phyloP scores from a whole-genome alignment of 2,113 vertebrate genomes.

The Ptychochromis oligacanthus region DNA sequence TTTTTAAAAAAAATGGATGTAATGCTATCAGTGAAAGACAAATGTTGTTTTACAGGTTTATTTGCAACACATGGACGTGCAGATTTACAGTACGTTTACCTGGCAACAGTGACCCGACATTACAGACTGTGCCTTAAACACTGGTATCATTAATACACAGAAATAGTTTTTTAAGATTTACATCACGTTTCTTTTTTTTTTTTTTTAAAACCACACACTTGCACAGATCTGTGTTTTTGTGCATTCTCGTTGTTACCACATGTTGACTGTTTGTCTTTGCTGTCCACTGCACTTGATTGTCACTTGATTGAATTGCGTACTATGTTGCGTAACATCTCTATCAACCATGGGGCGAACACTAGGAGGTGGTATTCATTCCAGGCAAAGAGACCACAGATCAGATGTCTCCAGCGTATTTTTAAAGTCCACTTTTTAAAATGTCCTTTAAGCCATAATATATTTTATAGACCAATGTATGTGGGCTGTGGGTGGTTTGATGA shows the following conservation, averaged over 20 bases:
- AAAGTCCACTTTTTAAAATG: constrained; percentile 21
- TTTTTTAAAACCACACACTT: background rate
- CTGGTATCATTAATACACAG: constrained; percentile 38
- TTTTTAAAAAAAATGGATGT: background rate
- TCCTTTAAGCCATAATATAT: constrained; percentile 52
- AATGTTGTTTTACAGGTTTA: background rate
- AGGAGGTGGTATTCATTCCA: constrained; percentile 20
- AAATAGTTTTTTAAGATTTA: constrained; percentile 45
- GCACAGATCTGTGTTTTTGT: constrained; percentile 33
- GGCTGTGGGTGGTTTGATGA: background rate
- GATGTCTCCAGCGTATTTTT: constrained; percentile 20
- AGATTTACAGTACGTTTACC: background rate
- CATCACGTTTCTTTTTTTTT: constrained; percentile 7
- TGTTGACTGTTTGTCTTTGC: constrained; percentile 8
- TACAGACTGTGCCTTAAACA: constrained; percentile 75
- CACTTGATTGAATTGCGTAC: background rate
- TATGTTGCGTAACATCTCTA: background rate
- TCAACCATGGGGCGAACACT: background rate
- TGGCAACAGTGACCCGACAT: constrained; percentile 21
- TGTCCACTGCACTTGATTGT: constrained; percentile 21
- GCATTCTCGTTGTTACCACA: background rate
- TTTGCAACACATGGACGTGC: background rate
- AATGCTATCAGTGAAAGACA: background rate
- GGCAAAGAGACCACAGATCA: background rate
- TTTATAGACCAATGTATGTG: constrained; percentile 30